Conservation (phyloP, 2,888 invertebrate species). For the Smittia sp. region DNA sequence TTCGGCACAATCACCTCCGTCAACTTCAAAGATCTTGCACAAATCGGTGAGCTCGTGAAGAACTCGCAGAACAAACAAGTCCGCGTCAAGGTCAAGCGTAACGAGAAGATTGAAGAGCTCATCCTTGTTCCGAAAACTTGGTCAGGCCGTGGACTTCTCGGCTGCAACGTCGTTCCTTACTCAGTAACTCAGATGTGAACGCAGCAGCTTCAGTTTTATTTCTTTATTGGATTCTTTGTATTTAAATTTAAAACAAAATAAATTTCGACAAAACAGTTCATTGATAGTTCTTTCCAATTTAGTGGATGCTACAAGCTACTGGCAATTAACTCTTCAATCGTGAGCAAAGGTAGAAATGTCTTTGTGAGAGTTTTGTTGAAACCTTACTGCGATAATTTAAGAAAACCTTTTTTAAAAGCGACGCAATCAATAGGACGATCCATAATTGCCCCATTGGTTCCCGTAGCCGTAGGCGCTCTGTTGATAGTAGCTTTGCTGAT, state of each 20-base stretch:
- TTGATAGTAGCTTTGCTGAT: conserved; percentile 61
- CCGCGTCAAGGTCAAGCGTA: conserved; percentile 58
- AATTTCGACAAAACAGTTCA: not conserved
- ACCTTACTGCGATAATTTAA: not conserved
- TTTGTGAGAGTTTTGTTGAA: not conserved
- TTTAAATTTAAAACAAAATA: not conserved
- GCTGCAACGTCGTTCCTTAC: conserved; percentile 59
- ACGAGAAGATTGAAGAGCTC: conserved; percentile 56
- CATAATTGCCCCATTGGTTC: not conserved
- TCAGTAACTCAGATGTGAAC: not conserved
- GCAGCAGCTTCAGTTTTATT: not conserved
- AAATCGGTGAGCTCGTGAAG: conserved; percentile 68
- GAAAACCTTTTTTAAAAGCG: not conserved
- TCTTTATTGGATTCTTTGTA: not conserved
- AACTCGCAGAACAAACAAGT: conserved; percentile 59
- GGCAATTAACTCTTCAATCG: conserved; percentile 2
- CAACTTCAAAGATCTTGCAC: conserved; percentile 68
- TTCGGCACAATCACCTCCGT: conserved; percentile 72
- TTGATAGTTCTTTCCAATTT: not conserved
- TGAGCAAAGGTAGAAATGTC: not conserved
- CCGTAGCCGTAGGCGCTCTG: conserved; percentile 46
- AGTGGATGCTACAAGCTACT: not conserved
- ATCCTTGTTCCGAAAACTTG: conserved; percentile 70
- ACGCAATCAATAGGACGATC: not conserved
- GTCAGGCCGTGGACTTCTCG: conserved; percentile 76